Percentiles rank a stretch among this genome's conserved stretches.
Conservation (phyloP, 2,888 invertebrate genomes). For the Nemoura dubitans region DNA sequence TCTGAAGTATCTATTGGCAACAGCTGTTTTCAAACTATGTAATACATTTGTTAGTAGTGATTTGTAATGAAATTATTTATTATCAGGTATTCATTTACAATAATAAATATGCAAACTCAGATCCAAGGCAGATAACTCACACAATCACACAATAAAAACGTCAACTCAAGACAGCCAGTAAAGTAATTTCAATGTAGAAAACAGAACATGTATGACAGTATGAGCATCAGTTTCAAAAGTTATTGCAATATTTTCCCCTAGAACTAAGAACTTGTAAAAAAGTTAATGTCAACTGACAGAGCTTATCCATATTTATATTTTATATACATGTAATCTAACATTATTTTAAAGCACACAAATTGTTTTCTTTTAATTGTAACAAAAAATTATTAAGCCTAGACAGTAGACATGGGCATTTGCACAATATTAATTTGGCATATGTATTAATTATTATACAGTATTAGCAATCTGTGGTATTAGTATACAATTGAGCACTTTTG, state of each 20-base stretch:
- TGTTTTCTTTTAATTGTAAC: not conserved
- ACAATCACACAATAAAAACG: not conserved
- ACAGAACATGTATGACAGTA: not conserved
- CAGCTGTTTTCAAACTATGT: no score
- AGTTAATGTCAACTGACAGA: not conserved
- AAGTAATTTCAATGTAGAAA: not conserved
- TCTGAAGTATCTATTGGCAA: no score
- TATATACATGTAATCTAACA: not conserved
- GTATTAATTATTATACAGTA: no score
- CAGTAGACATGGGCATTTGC: no score
- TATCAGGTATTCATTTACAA: not conserved
- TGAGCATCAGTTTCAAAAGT: not conserved
- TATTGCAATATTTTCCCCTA: not conserved
- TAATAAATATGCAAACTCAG: not conserved
- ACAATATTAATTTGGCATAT: no score
- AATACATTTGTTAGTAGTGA: no score
- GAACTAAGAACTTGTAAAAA: not conserved
- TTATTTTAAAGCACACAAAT: conserved; percentile 7
- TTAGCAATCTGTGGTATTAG: no score
- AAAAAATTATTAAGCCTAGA: not conserved
- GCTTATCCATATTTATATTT: no score
- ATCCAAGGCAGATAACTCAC: not conserved
- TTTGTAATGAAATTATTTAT: no score
- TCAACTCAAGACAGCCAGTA: not conserved
- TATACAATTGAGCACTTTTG: no score